Base-by-base conservation (phyloP, 2,888 invertebrate species). In the Acleris cristana region DNA sequence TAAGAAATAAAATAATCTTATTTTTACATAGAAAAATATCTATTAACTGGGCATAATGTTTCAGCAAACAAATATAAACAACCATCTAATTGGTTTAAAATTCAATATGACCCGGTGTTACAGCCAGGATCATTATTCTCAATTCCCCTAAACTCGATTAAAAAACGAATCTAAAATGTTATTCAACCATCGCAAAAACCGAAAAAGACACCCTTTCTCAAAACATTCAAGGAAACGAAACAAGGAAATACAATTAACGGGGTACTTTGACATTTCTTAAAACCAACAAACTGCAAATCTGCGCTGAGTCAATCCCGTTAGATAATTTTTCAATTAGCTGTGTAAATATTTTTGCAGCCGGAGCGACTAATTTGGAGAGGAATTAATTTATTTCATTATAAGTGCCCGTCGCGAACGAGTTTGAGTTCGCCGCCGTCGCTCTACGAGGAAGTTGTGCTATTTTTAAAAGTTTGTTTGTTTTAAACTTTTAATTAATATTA, bases 251-350 rank as follows among this genome's bases (percentile, higher is more conserved):
- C 58, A 58, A 62, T 63, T 67, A 63, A 21, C 49, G n/a, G 12
- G 7, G 14, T 57, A 67, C 62, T 67, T 59, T 26, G 62, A 63
- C 62, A 48, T 62, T 57, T 62, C 66, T 66, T 56, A 26, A 56
- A 18, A 57, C 57, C 62, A 57, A 62, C 65, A 51, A 52, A 61
- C 61, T 58, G 67, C 40, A 62, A 66, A 67, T 67, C 65, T 65
- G 53, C 53, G 67, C 58, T 63, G 53, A 52, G 62, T 61, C 67
- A 67, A 63, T 63, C 53, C 58, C 62, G 58, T 62, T 30, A 58
- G 67, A 67, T 67, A 67, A 67, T 67, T 67, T 67, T 67, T 54
- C 67, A 67, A 67, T 67, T 67, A 67, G 54, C 67, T 45, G 48
- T 19, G 53, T 67, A 67, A 67, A 67, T 67, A 63, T 67, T 67